Conservation (phyloP, 2,113 vertebrate species). For the Gallinago undulata region DNA sequence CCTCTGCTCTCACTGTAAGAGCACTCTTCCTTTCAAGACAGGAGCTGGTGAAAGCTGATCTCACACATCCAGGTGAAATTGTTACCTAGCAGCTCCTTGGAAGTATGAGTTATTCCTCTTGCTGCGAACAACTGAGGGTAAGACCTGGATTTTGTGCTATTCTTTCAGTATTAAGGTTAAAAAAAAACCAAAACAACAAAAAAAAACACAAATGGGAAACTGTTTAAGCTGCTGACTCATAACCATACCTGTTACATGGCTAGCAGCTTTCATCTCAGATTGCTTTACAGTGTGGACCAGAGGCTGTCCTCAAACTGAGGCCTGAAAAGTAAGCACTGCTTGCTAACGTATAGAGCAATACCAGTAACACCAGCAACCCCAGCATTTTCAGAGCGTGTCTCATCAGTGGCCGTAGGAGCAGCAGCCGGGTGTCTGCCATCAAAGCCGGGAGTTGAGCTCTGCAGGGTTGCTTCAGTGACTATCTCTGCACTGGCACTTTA, state of each 20-base stretch:
- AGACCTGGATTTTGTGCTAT: background rate
- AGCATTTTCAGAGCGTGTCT: background rate
- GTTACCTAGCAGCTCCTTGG: background rate
- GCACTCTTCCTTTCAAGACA: slow-evolving; percentile 36
- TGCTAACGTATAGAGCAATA: background rate
- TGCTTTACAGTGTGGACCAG: background rate
- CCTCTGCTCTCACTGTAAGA: slow-evolving; percentile 18
- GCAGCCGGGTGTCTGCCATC: background rate
- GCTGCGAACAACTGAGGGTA: background rate
- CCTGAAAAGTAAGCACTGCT: background rate
- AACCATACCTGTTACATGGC: background rate
- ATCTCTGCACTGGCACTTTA: background rate
- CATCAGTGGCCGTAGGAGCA: background rate
- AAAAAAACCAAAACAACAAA: background rate
- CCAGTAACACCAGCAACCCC: background rate
- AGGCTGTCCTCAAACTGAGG: background rate
- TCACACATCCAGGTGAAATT: background rate
- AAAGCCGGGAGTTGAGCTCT: background rate
- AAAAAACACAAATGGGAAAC: background rate
- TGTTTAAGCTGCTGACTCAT: background rate
- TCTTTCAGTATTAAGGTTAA: background rate
- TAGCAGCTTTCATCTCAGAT: background rate
- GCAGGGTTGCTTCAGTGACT: background rate
- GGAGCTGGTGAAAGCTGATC: slow-evolving; percentile 38
- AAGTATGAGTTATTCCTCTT: slow-evolving; percentile 1